These are phyloP conservation scores for Lepisosteus osseus DNA, from an alignment of 2,113 vertebrate genomes.

Conservation along the genomic window DNA sequence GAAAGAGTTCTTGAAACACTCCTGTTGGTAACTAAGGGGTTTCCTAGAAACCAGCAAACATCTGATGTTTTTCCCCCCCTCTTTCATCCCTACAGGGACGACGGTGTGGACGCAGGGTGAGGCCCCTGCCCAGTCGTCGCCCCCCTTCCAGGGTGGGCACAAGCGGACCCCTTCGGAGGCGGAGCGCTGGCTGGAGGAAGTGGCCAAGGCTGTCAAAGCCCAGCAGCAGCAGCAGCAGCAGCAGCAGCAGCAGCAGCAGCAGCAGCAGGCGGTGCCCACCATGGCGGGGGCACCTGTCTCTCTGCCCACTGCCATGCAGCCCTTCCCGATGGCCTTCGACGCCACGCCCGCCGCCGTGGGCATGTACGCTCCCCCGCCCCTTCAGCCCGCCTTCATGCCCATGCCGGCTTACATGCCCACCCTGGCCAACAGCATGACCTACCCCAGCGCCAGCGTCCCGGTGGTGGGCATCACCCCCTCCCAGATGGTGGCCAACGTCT, in stretches of 20 bases:
- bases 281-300: constrained; percentile 60
- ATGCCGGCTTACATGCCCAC: constrained; percentile 73
- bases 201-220: constrained; percentile 75
- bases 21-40: too few species aligned
- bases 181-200: constrained; percentile 86
- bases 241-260: constrained; percentile 27
- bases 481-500: constrained; percentile 89
- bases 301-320: constrained; percentile 68
- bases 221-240: constrained; percentile 67
- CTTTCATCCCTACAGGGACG: constrained; percentile 31
- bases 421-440: constrained; percentile 73
- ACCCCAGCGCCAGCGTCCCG: constrained; percentile 72
- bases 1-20: too few species aligned
- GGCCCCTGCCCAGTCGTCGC: constrained; percentile 47
- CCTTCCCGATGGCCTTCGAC: constrained; percentile 71
- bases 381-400: constrained; percentile 73
- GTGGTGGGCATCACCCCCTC: constrained; percentile 90
- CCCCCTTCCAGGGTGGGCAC: constrained; percentile 70
- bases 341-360: constrained; percentile 60
- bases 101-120: constrained; percentile 61
- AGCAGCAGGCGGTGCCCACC: constrained; percentile 49
- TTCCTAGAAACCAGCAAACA: too few species aligned
- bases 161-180: constrained; percentile 85
- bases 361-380: constrained; percentile 67
- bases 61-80: not conserved